These are phyloP conservation scores for Zootermopsis nevadensis DNA, from an alignment of 2,888 invertebrate species.

Conservation along the genomic window DNA sequence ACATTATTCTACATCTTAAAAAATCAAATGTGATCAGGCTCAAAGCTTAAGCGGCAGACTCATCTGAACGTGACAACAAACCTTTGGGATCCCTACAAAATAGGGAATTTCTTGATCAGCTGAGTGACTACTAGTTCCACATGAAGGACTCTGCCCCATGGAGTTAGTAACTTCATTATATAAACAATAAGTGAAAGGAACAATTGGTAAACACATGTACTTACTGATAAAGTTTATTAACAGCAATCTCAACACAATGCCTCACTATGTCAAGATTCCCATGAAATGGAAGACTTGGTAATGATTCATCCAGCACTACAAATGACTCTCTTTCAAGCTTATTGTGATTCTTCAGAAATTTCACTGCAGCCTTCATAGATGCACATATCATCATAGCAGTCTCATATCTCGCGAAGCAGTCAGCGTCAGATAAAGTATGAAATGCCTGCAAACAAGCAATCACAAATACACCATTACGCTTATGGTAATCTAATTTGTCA, in stretches of 20 bases:
- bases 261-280: conserved; percentile 68
- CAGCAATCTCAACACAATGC: conserved; percentile 63
- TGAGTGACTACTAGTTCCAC: not conserved
- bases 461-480: not conserved
- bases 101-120: not conserved
- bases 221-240: conserved; percentile 62
- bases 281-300: conserved; percentile 71
- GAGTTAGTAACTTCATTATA: too few relatives aligned
- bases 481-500: not conserved
- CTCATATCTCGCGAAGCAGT: conserved; percentile 58
- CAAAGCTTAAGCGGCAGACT: too few relatives aligned
- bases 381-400: conserved; percentile 62
- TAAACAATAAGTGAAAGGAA: too few relatives aligned
- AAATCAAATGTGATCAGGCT: too few relatives aligned
- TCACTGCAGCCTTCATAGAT: conserved; percentile 65
- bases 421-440: conserved; percentile 59
- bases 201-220: not conserved
- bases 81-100: too few relatives aligned
- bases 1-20: too few relatives aligned
- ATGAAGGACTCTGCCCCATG: too few relatives aligned
- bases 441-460: conserved; percentile 60
- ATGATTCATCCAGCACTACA: conserved; percentile 66
- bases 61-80: too few relatives aligned
- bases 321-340: conserved; percentile 43
- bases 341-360: conserved; percentile 61